Conservation (phyloP, 2,113 vertebrate genomes). For the Hyperopisus bebe region DNA sequence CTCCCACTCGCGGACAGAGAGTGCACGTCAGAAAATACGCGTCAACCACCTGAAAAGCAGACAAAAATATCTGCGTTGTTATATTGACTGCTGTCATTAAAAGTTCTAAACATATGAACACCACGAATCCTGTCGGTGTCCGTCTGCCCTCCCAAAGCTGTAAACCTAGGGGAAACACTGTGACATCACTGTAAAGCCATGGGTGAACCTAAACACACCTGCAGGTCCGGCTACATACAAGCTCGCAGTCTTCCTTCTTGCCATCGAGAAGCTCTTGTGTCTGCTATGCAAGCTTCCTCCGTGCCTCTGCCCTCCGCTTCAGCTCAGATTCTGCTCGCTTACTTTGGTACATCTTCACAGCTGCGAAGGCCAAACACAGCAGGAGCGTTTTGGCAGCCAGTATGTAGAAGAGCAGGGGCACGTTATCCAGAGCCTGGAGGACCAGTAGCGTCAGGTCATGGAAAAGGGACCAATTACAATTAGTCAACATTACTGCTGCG, state of each 20-base stretch:
- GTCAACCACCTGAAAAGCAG: too few species aligned
- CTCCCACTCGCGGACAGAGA: too few species aligned
- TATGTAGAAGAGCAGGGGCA: constrained; percentile 88
- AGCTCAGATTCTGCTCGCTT: constrained; percentile 65
- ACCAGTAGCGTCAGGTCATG: neutral
- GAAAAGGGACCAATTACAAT: neutral
- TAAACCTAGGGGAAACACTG: too few species aligned
- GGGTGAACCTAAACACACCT: neutral
- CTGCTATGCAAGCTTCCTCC: constrained; percentile 53
- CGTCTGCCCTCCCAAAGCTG: too few species aligned
- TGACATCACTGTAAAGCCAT: neutral
- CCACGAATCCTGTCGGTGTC: too few species aligned
- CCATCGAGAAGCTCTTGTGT: constrained; percentile 59
- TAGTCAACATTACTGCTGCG: neutral
- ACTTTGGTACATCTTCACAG: constrained; percentile 80
- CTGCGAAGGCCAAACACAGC: constrained; percentile 84
- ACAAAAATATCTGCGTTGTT: too few species aligned
- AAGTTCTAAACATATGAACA: too few species aligned
- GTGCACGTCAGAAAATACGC: too few species aligned
- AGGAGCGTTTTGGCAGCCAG: constrained; percentile 85
- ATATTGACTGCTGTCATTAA: too few species aligned
- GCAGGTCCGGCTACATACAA: constrained; percentile 26
- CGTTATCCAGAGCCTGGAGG: constrained; percentile 74
- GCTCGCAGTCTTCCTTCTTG: constrained; percentile 69
- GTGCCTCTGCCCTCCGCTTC: constrained; percentile 54